Base-by-base conservation (phyloP, 2,797 vertebrate species). In the Peromyscus eremicus region DNA sequence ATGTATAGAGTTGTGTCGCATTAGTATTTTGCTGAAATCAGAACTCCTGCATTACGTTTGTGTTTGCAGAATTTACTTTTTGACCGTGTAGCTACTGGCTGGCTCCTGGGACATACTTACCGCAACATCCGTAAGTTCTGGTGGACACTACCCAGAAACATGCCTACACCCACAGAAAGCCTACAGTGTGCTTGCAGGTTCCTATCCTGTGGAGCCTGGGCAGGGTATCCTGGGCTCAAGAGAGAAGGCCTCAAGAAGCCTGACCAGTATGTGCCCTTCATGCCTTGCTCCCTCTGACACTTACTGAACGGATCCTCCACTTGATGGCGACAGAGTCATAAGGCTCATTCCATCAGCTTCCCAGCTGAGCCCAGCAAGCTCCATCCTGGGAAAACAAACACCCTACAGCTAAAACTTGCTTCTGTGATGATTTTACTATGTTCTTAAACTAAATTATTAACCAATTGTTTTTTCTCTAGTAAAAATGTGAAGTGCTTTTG, bases 321-420 rank as follows among this genome's bases (percentile, higher is more conserved):
- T 97, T 0, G 98, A 96, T 98, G 98, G 98, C 97, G 92, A 95
- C 96, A 98, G 97, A 98, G 83, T n/a, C 96, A 75, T 82, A 83
- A 97, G 57, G 34, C 71, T 10, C 4, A 21, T 85, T 46, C 11
- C 25, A 16, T 23, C 17, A 34, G 10, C 29, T 10, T 13, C 19
- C 55, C 11, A 23, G 71, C 29, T n/a, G 37, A 43, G 37, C 6
- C 19, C 43, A n/a, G 40, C 40, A 68, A 68, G 46, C 19, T 14
- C 62, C 2, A 14, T 34, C 49, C 21, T 64, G 43, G 71, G 52
- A 75, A 75, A 84, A 49, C 1, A 52, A 81, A 80, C 66, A 60
- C 17, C n/a, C 1, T 57, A n/a, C 6, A 73, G 27, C 73, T 29
- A 29, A 70, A 57, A 27, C 75, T 70, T 70, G 10, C 27, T 87